Evolutionary conservation across 2,888 invertebrate species (phyloP).

Genomic region (Aleiodes leptofemur): DNA sequence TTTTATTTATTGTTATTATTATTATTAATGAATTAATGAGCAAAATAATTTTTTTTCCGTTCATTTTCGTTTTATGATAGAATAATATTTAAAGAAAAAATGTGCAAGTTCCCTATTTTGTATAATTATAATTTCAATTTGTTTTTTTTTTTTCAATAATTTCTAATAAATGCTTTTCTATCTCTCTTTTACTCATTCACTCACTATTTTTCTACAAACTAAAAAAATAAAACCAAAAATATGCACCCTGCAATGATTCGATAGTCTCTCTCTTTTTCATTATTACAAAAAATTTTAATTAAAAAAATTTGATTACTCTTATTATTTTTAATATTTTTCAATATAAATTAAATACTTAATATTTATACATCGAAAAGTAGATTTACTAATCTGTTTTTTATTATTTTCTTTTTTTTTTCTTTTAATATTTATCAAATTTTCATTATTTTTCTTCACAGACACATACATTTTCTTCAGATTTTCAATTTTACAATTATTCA

Average conservation of each 20-base stretch:
- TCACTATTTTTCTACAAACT: not conserved
- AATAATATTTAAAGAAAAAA: too few relatives aligned
- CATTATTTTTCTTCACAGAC: too few relatives aligned
- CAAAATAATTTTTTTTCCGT: too few relatives aligned
- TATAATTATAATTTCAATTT: not conserved
- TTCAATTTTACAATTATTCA: too few relatives aligned
- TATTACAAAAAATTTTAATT: slow-evolving; percentile 7
- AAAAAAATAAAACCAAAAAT: slow-evolving; percentile 5
- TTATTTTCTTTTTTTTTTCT: too few relatives aligned
- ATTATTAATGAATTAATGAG: too few relatives aligned
- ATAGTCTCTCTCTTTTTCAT: not conserved
- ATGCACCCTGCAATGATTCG: slow-evolving; percentile 17
- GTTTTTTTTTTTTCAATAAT: slow-evolving; percentile 23
- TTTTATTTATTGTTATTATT: too few relatives aligned
- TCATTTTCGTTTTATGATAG: too few relatives aligned
- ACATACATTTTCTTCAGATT: too few relatives aligned
- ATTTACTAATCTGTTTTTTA: too few relatives aligned
- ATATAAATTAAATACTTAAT: slow-evolving; percentile 7
- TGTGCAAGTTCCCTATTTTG: too few relatives aligned
- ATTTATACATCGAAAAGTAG: not conserved
- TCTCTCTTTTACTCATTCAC: not conserved
- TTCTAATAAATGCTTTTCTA: not conserved
- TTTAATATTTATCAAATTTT: too few relatives aligned
- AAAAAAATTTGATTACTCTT: not conserved
- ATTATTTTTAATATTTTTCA: not conserved